Evolutionary conservation across 2,113 vertebrate species (phyloP).

Genomic region (Macquaria australasica): DNA sequence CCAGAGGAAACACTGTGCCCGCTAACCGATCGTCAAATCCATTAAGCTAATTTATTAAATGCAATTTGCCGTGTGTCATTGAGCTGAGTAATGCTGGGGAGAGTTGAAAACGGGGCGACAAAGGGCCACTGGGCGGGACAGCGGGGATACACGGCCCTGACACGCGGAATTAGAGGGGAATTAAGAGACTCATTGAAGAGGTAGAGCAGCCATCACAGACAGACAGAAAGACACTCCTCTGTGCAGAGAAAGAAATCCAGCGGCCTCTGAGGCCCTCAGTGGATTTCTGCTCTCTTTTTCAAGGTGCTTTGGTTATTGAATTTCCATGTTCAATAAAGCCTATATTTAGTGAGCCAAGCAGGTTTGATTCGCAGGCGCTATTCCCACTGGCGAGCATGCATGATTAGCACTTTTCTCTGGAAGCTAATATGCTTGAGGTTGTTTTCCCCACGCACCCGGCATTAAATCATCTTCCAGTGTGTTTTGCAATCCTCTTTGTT

Average conservation of each 20-base stretch:
- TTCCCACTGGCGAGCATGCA: constrained; percentile 65
- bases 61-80: constrained; percentile 94
- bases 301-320: constrained; percentile 60
- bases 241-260: neutral
- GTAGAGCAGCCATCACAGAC: constrained; percentile 36
- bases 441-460: constrained; percentile 65
- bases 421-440: constrained; percentile 64
- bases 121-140: constrained; percentile 78
- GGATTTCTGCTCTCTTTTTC: constrained; percentile 5
- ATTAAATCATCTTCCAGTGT: constrained; percentile 73
- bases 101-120: constrained; percentile 83
- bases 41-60: constrained; percentile 98
- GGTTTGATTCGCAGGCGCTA: constrained; percentile 32
- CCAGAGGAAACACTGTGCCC: constrained; percentile 90
- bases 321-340: constrained; percentile 65
- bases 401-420: constrained; percentile 72
- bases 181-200: constrained; percentile 76
- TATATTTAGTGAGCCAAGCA: constrained; percentile 45
- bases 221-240: neutral
- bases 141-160: constrained; percentile 77
- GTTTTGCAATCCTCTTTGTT: constrained; percentile 74
- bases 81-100: constrained; percentile 90
- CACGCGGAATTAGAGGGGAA: constrained; percentile 81
- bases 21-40: constrained; percentile 93
- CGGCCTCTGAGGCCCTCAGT: neutral